Evolutionary conservation across 2,113 vertebrate species (phyloP).

Genomic region (Mormyrus lacerda): DNA sequence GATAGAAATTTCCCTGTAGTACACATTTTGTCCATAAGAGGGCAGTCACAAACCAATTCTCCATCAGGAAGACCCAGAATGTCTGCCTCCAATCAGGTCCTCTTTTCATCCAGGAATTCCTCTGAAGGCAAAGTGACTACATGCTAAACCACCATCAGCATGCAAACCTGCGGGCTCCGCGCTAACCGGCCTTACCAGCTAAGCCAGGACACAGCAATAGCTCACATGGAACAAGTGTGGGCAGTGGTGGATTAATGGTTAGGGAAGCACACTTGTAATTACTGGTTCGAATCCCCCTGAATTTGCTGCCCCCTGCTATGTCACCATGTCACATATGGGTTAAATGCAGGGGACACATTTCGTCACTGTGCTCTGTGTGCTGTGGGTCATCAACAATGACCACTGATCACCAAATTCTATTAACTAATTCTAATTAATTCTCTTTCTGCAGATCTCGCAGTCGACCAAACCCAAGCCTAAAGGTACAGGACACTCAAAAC

Average conservation of each 20-base stretch:
- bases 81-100: not conserved
- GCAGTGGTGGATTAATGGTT: too few relatives aligned
- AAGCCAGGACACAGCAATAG: not conserved
- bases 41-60: not conserved
- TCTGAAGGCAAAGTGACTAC: not conserved
- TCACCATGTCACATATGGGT: not conserved
- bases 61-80: not conserved
- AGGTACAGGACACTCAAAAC: not conserved
- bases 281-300: too few relatives aligned
- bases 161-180: not conserved
- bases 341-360: not conserved
- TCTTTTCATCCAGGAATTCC: not conserved
- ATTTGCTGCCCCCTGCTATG: too few relatives aligned
- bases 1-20: not conserved
- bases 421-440: too few relatives aligned
- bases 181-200: not conserved
- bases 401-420: too few relatives aligned
- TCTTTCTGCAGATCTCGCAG: not conserved
- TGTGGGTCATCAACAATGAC: too few relatives aligned
- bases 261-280: too few relatives aligned
- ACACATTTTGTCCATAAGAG: not conserved
- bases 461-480: not conserved
- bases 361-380: too few relatives aligned
- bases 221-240: not conserved
- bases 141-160: not conserved